Conservation (phyloP, 2,797 vertebrate genomes). For the Rachycentron canadum region DNA sequence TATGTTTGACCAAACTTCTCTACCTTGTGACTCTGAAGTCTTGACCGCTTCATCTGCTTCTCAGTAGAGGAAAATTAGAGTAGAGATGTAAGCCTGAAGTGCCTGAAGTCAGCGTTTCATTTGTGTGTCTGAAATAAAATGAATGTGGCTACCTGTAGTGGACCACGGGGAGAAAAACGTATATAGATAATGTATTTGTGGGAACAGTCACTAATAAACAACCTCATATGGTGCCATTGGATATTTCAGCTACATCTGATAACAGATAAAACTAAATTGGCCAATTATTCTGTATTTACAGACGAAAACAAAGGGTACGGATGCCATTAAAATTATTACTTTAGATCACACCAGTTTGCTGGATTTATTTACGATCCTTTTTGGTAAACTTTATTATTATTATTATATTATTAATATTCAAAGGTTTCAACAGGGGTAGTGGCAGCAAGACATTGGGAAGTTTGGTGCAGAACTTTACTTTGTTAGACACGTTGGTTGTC, state of each 20-base stretch:
- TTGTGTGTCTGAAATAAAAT: slow-evolving; percentile 69
- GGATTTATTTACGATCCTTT: not conserved
- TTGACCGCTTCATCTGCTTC: slow-evolving; percentile 35
- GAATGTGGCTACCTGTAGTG: slow-evolving; percentile 57
- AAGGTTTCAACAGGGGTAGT: not conserved
- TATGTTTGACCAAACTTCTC: slow-evolving; percentile 24
- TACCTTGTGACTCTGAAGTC: slow-evolving; percentile 30
- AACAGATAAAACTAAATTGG: slow-evolving; percentile 30
- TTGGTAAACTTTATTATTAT: not conserved
- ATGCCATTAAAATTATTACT: not conserved
- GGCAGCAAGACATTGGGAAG: not conserved
- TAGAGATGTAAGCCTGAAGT: slow-evolving; percentile 42
- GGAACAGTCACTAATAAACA: slow-evolving; percentile 45
- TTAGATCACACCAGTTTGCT: not conserved
- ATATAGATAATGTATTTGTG: slow-evolving; percentile 53
- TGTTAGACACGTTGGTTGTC: slow-evolving; percentile 53
- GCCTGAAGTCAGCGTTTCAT: slow-evolving; percentile 56
- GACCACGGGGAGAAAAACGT: slow-evolving; percentile 50
- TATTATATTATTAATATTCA: too few species aligned
- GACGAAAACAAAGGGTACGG: slow-evolving; percentile 28
- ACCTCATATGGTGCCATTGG: slow-evolving; percentile 30
- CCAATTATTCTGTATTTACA: slow-evolving; percentile 17
- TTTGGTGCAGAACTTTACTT: not conserved
- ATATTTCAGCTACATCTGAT: slow-evolving; percentile 33
- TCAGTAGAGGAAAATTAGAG: slow-evolving; percentile 54